Conservation (phyloP, 1,140 invertebrate species). For the Epicauta chinensis region DNA sequence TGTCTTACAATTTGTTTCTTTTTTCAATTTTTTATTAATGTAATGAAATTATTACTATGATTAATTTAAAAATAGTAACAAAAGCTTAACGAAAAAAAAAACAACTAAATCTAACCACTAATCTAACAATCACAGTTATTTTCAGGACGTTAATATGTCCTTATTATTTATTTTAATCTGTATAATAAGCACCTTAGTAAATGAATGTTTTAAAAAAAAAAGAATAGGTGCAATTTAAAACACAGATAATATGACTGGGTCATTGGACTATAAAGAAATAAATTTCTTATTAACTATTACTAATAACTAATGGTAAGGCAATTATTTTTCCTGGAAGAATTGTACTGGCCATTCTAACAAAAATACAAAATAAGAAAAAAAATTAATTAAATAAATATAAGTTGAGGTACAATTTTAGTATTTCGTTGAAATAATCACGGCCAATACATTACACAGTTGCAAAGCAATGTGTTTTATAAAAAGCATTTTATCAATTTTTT, state of each 20-base stretch:
- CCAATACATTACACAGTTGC: constrained; percentile 14
- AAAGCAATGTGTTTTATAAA: constrained; percentile 14
- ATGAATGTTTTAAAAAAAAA: constrained; percentile 8
- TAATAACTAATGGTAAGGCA: constrained; percentile 14
- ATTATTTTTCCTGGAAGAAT: constrained; percentile 8
- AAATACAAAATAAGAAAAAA: constrained; percentile 4
- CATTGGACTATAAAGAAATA: constrained; percentile 1
- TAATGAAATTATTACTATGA: no score
- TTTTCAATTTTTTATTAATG: no score
- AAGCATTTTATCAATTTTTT: constrained; percentile 5
- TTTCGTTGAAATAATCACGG: background rate
- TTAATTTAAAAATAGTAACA: no score
- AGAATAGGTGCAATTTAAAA: constrained; percentile 1
- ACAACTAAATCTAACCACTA: constrained; percentile 10
- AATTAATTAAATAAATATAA: constrained; percentile 9
- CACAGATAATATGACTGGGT: constrained; percentile 3
- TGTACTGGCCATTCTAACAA: constrained; percentile 12
- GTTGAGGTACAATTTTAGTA: background rate
- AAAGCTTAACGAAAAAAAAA: constrained; percentile 4
- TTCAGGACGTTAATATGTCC: constrained; percentile 4
- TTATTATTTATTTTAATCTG: constrained; percentile 6
- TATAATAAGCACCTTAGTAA: constrained; percentile 9
- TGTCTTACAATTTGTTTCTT: no score
- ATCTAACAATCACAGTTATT: constrained; percentile 15
- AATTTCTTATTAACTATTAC: constrained; percentile 7